Evolutionary conservation across 2,888 invertebrate genomes (phyloP).

Genomic region (Colletes collaris): DNA sequence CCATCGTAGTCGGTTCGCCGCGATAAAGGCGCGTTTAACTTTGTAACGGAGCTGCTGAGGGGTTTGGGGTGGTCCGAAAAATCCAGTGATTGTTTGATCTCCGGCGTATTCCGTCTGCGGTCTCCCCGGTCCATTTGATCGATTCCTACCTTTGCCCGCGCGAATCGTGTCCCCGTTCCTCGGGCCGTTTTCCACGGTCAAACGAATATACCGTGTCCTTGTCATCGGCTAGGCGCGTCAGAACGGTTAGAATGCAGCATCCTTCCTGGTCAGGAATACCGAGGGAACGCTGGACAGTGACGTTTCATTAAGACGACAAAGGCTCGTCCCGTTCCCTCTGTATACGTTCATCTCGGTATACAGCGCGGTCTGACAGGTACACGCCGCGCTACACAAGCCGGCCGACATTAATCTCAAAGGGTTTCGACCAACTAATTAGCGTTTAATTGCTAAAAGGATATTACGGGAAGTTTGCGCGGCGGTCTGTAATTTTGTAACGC

Average conservation of each 20-base stretch:
- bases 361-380: slow-evolving; percentile 45
- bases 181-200: slow-evolving; percentile 22
- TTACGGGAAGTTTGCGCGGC: slow-evolving; percentile 31
- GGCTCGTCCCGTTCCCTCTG: slow-evolving; percentile 37
- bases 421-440: slow-evolving; percentile 57
- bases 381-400: slow-evolving; percentile 22
- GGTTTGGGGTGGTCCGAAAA: slow-evolving; percentile 15
- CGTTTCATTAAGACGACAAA: slow-evolving; percentile 73
- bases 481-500: slow-evolving; percentile 35
- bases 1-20: slow-evolving; percentile 1
- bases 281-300: slow-evolving; percentile 62
- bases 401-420: slow-evolving; percentile 56
- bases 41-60: not conserved
- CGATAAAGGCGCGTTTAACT: slow-evolving; percentile 28
- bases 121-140: slow-evolving; percentile 39
- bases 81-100: slow-evolving; percentile 52
- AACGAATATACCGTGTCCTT: slow-evolving; percentile 57
- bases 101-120: slow-evolving; percentile 35
- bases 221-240: slow-evolving; percentile 42
- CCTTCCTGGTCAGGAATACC: slow-evolving; percentile 51
- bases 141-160: slow-evolving; percentile 34
- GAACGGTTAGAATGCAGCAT: slow-evolving; percentile 53
- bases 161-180: slow-evolving; percentile 11
- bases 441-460: slow-evolving; percentile 54
- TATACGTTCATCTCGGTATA: slow-evolving; percentile 19